A percentile compares a stretch with the other conserved stretches of the same genome.
Evolutionary conservation across 1,140 invertebrate species (phyloP).

Genomic region (Oncopodura yosiiana): DNA sequence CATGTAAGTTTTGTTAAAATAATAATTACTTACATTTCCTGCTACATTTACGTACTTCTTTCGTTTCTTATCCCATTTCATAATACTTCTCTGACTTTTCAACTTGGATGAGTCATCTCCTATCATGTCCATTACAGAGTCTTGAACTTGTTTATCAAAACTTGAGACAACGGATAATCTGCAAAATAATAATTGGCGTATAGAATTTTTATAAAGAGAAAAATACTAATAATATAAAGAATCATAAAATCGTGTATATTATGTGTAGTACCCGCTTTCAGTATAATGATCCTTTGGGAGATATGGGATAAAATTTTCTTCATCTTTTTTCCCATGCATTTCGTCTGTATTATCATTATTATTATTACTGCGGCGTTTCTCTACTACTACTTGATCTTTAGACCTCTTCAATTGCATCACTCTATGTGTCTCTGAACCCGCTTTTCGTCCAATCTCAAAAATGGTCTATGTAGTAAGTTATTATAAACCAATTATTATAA

Average conservation of each 20-base stretch:
- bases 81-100: constrained; percentile 48
- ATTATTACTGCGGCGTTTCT: constrained; percentile 41
- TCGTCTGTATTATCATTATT: constrained; percentile 10
- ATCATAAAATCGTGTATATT: background rate
- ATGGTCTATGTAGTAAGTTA: constrained; percentile 59
- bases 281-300: constrained; percentile 71
- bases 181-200: constrained; percentile 36
- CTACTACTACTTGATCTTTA: constrained; percentile 53
- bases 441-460: constrained; percentile 78
- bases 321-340: constrained; percentile 40
- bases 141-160: constrained; percentile 61
- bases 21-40: constrained; percentile 46
- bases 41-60: constrained; percentile 83
- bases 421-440: constrained; percentile 59
- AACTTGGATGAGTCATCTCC: constrained; percentile 62
- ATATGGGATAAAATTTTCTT: constrained; percentile 74
- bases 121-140: constrained; percentile 64
- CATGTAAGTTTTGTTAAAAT: background rate
- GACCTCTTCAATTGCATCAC: constrained; percentile 62
- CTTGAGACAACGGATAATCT: constrained; percentile 59
- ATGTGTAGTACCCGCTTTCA: constrained; percentile 82
- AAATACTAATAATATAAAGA: background rate
- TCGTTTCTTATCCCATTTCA: constrained; percentile 80
- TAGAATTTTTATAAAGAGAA: no score
- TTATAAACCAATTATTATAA: constrained; percentile 9